A percentile compares a stretch with the other conserved stretches of the same genome.
Conservation (phyloP, 1,140 invertebrate genomes). For the Limonius californicus region DNA sequence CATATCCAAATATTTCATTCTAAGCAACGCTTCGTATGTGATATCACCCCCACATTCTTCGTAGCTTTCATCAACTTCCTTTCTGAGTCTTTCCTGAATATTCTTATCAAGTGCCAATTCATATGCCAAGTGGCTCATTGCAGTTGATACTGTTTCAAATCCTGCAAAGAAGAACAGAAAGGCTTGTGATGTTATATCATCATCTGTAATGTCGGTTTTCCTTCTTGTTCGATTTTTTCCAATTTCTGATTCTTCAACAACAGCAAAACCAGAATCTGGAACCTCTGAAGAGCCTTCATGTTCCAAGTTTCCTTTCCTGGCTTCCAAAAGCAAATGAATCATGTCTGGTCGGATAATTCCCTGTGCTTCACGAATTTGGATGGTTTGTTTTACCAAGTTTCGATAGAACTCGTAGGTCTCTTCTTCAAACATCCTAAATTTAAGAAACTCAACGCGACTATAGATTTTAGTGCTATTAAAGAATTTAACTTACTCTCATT, state of each 20-base stretch:
- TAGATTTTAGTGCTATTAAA: no score
- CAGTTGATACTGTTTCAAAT: constrained; percentile 54
- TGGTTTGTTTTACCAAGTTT: no score
- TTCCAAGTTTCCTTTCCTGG: constrained; percentile 43
- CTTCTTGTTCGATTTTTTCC: constrained; percentile 3
- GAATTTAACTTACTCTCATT: background rate
- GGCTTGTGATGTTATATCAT: constrained; percentile 61
- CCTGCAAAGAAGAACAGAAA: constrained; percentile 62
- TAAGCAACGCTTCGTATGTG: constrained; percentile 51
- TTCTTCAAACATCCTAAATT: no score
- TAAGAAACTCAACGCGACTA: no score
- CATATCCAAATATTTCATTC: constrained; percentile 64
- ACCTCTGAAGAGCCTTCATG: constrained; percentile 18
- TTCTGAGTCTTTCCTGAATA: constrained; percentile 45
- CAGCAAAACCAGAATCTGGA: constrained; percentile 32
- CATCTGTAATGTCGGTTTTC: constrained; percentile 45
- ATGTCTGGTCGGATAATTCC: constrained; percentile 46
- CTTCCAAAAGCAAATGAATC: constrained; percentile 49
- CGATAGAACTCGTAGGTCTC: no score
- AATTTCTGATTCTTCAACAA: constrained; percentile 38
- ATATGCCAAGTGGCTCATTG: constrained; percentile 41
- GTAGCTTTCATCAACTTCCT: constrained; percentile 38
- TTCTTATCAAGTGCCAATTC: constrained; percentile 54
- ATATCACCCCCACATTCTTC: constrained; percentile 47
- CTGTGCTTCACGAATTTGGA: constrained; percentile 33